Conservation (phyloP, 2,113 vertebrate species). For the Mus spicilegus region DNA sequence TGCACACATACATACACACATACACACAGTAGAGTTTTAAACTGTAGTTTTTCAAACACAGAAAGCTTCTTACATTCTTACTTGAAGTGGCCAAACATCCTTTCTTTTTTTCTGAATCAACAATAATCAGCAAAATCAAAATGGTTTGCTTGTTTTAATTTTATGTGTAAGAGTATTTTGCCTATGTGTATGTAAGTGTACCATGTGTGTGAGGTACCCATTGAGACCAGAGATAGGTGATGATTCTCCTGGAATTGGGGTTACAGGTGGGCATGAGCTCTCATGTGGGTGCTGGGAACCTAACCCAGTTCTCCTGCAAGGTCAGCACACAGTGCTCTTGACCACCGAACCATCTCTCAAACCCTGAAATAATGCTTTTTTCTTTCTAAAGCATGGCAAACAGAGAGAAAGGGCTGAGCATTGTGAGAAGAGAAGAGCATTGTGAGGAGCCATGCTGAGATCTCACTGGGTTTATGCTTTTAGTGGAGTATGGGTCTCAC, state of each 20-base stretch:
- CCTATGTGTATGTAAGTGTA: neutral
- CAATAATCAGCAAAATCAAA: neutral
- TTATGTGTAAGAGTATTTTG: neutral
- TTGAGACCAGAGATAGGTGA: neutral
- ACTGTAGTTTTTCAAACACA: neutral
- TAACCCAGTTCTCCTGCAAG: neutral
- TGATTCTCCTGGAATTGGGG: neutral
- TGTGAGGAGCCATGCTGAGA: neutral
- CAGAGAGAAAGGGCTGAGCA: neutral
- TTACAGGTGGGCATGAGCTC: no score
- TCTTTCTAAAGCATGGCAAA: neutral
- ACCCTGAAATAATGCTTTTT: no score
- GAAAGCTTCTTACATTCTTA: neutral
- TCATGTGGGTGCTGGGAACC: neutral
- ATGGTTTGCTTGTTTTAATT: neutral
- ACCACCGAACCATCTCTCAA: neutral
- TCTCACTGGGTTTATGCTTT: slow-evolving; percentile 32
- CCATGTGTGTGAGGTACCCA: no score
- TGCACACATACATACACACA: neutral
- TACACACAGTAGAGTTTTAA: neutral
- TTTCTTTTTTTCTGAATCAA: neutral
- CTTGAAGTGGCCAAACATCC: neutral
- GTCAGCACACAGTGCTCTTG: neutral
- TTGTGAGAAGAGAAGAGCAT: neutral
- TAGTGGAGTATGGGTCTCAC: neutral